A percentile compares a stretch with the other conserved stretches of the same genome.
Evolutionary conservation across 2,113 vertebrate species (phyloP).

Genomic region (Monopterus albus): DNA sequence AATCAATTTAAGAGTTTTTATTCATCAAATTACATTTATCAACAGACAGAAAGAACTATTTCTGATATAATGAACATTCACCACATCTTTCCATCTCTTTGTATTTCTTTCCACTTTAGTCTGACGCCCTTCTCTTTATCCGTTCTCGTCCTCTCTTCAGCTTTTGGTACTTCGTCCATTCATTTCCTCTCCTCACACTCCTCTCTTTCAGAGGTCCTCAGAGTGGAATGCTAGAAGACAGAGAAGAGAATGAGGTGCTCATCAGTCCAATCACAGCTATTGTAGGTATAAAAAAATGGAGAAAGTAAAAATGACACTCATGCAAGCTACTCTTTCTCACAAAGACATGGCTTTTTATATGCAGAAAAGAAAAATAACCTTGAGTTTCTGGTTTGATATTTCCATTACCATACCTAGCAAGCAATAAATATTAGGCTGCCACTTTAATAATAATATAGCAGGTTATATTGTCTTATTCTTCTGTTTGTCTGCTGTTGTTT

Average conservation of each 20-base stretch:
- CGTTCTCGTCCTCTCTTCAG: not conserved
- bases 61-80: slow-evolving; percentile 11
- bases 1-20: slow-evolving; percentile 21
- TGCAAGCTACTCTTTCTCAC: not conserved
- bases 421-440: too few species aligned
- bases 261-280: not conserved
- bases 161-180: not conserved
- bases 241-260: not conserved
- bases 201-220: slow-evolving; percentile 64
- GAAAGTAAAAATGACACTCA: not conserved
- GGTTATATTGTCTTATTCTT: too few species aligned
- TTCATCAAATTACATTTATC: slow-evolving; percentile 20
- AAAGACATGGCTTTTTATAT: not conserved
- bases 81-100: not conserved
- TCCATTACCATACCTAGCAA: too few species aligned
- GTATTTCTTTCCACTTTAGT: not conserved
- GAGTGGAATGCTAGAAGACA: slow-evolving; percentile 67
- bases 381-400: too few species aligned
- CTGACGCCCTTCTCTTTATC: not conserved
- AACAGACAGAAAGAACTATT: slow-evolving; percentile 18
- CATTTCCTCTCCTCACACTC: not conserved
- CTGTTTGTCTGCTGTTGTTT: not conserved
- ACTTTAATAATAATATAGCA: too few species aligned
- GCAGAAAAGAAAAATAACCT: not conserved
- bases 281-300: not conserved